Base-by-base conservation (phyloP, 1,140 invertebrate species). In the Brachionus calyciflorus region DNA sequence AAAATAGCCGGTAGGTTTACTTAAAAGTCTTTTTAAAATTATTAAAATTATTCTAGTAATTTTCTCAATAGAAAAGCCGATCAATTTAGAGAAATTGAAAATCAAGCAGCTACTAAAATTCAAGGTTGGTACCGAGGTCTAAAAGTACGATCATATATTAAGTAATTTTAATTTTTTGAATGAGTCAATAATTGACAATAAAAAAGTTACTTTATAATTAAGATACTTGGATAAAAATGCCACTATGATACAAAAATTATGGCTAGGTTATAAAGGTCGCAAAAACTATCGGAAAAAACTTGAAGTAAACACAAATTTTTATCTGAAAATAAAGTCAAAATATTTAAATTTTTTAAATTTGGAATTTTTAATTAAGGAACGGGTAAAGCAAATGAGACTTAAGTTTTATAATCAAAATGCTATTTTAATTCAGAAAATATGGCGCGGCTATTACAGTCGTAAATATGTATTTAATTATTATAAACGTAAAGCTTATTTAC, bases 401-500 rank as follows among this genome's bases (percentile, higher is more conserved):
- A 28, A 77, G 9, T 73, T 44, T 53, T 77, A 77, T 24, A 24
- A 77, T 30, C 21, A 69, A 41, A 51, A 77, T 17, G 76, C 76
- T 2, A 14, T 78, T 57, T 77, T 84, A 82, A 81, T 85, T 40
- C 84, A 85, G 73, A 85, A 84, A 78, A 78, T 81, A 14, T 85
- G 84, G 84, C 60, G 83, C 77, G 84, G 84, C 10, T 85, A 81
- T 73, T 84, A 83, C 78, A 80, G 81, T 7, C 80, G 84, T 30
- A 85, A 84, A 78, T 84, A 85, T 80, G 80, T 83, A 19, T 85
- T 82, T 69, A 81, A 85, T 78, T 85, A 83, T 78, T 81, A 83
- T 79, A 83, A 81, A 46, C 78, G 82, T 24, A 85, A 84, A 79
- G 77, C 81, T 19, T 85, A 85, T 77, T 78, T 85, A n/a, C 80